Evolutionary conservation across 2,113 vertebrate species (phyloP).

Genomic region (Himantopus leucocephalus): DNA sequence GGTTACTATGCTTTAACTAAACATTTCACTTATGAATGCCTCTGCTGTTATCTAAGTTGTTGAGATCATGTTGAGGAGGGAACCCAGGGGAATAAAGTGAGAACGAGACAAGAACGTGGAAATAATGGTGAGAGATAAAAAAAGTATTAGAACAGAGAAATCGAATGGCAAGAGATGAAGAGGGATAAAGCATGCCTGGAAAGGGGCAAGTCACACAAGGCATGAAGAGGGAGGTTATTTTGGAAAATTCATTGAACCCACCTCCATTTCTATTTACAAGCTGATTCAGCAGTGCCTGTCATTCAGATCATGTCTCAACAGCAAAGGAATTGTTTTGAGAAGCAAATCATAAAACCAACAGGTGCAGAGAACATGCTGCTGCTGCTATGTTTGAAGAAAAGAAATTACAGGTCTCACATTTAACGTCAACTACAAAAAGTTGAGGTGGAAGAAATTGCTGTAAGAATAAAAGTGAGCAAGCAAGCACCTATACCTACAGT

Average conservation of each 20-base stretch:
- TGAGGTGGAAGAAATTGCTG: not conserved
- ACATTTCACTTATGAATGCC: not conserved
- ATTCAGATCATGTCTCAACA: conserved; percentile 65
- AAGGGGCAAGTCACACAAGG: not conserved
- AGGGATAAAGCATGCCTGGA: not conserved
- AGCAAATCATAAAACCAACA: conserved; percentile 62
- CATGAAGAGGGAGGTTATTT: not conserved
- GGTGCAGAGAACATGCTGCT: conserved; percentile 53
- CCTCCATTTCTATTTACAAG: conserved; percentile 47
- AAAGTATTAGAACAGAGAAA: not conserved
- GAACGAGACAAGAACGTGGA: not conserved
- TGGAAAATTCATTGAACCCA: not conserved
- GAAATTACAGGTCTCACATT: conserved; percentile 33
- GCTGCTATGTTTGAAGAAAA: not conserved
- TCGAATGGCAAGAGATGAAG: not conserved
- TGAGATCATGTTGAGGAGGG: not conserved
- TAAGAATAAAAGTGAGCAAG: not conserved
- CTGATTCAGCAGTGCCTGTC: conserved; percentile 60
- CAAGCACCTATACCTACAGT: not conserved
- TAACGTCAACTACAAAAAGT: conserved; percentile 15
- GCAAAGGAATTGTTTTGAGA: conserved; percentile 51
- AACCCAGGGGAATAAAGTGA: not conserved
- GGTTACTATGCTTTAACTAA: conserved; percentile 10
- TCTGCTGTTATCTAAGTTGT: not conserved
- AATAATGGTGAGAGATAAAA: not conserved